A percentile compares a stretch with the other conserved stretches of the same genome.
Conservation (phyloP, 2,797 vertebrate species). For the Chlorospingus semifuscus region DNA sequence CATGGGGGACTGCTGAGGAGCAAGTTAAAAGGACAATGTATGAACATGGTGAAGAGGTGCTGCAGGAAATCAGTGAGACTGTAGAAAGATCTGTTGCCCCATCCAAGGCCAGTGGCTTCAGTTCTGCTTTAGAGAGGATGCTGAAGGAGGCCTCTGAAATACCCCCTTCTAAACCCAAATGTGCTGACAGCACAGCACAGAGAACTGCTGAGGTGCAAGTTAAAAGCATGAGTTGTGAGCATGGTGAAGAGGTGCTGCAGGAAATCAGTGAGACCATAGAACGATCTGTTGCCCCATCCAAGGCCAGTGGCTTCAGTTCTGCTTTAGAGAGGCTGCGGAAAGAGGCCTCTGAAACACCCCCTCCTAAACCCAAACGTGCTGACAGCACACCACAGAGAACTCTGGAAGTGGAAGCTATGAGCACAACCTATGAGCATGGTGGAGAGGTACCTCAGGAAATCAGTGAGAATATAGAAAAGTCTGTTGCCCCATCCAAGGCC, state of each 20-base stretch:
- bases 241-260: background rate
- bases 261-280: background rate
- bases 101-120: background rate
- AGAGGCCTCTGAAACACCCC: background rate
- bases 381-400: fast-evolving
- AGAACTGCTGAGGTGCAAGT: background rate
- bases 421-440: fast-evolving
- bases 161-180: background rate
- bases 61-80: background rate
- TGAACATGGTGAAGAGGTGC: background rate
- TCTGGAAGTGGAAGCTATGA: background rate
- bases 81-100: background rate
- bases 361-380: background rate
- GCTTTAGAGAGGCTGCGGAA: background rate
- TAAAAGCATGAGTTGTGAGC: background rate
- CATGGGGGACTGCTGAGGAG: background rate
- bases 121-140: background rate
- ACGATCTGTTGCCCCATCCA: background rate
- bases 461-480: slow-evolving; percentile 17
- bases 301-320: background rate
- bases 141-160: background rate
- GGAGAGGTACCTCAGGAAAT: background rate
- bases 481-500: background rate
- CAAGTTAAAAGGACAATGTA: background rate
- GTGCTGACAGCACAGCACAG: fast-evolving